Percentiles rank a stretch among this genome's conserved stretches.
Evolutionary conservation across 2,797 vertebrate genomes (phyloP).

Genomic region (Miichthys miiuy): DNA sequence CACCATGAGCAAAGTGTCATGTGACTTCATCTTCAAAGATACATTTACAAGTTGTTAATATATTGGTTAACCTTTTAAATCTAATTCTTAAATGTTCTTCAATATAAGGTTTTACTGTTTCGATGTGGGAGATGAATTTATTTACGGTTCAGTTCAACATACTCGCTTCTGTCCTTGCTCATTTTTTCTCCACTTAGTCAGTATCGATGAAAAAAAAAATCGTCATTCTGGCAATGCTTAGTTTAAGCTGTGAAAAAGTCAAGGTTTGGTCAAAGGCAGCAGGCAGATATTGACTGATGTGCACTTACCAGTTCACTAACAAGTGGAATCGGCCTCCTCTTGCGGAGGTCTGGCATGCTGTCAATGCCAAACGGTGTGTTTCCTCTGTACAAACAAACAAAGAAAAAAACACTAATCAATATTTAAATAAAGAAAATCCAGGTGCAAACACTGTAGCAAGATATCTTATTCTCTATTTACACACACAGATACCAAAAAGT

Average conservation of each 20-base stretch:
- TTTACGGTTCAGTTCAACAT: background rate
- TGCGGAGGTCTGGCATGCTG: slow-evolving; percentile 96
- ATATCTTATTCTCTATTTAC: background rate
- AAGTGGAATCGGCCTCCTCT: slow-evolving; percentile 93
- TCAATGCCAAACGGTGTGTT: slow-evolving; percentile 94
- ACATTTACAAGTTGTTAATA: background rate
- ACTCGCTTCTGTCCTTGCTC: background rate
- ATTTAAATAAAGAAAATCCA: slow-evolving; percentile 4
- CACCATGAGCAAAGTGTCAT: too few relatives aligned
- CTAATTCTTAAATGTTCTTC: background rate
- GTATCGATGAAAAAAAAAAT: background rate
- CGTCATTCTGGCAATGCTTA: background rate
- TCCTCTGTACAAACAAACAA: slow-evolving; percentile 87
- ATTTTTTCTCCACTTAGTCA: background rate
- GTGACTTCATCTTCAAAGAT: background rate
- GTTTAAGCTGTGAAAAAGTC: background rate
- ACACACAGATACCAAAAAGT: background rate
- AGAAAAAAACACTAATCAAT: slow-evolving; percentile 16
- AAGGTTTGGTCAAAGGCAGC: slow-evolving; percentile 8
- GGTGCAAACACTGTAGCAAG: background rate
- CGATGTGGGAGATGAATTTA: background rate
- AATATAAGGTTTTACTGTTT: background rate
- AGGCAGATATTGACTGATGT: background rate
- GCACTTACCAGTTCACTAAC: slow-evolving; percentile 97
- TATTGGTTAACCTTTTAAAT: background rate